Percentiles rank a stretch among this genome's conserved stretches.
Evolutionary conservation across 2,888 invertebrate species (phyloP).

Genomic region (Xylocampa areola): DNA sequence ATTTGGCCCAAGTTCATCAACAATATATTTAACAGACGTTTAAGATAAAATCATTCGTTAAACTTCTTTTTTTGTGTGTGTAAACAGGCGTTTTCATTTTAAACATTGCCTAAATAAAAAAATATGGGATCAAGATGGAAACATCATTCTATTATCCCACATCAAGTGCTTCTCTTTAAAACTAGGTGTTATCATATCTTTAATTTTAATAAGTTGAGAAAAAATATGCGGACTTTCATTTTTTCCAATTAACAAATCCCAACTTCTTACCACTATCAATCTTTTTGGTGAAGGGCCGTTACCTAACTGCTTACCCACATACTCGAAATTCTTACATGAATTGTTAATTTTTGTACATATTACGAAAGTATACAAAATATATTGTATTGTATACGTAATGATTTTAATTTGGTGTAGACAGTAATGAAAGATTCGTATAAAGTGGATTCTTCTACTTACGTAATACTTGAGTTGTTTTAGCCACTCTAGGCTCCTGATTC

Average conservation of each 20-base stretch:
- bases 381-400: not conserved
- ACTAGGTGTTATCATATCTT: too few relatives aligned
- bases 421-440: not conserved
- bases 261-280: conserved; percentile 27
- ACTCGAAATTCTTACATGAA: conserved; percentile 24
- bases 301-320: conserved; percentile 24
- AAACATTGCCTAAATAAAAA: too few relatives aligned
- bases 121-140: too few relatives aligned
- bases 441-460: too few relatives aligned
- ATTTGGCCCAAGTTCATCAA: too few relatives aligned
- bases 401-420: not conserved
- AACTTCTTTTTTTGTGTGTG: too few relatives aligned
- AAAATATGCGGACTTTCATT: conserved; percentile 25
- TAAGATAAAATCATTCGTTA: too few relatives aligned
- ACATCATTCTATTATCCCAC: too few relatives aligned
- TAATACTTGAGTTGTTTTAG: too few relatives aligned
- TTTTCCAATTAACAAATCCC: conserved; percentile 32
- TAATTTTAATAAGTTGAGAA: conserved; percentile 24
- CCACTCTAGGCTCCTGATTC: too few relatives aligned
- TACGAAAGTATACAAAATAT: conserved; percentile 34
- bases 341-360: conserved; percentile 23
- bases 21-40: too few relatives aligned
- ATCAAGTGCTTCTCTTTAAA: conserved; percentile 14
- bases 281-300: conserved; percentile 45
- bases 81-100: too few relatives aligned